Percentiles rank a stretch among this genome's conserved stretches.
Conservation (phyloP, 2,888 invertebrate species). For the Euclidia mi region DNA sequence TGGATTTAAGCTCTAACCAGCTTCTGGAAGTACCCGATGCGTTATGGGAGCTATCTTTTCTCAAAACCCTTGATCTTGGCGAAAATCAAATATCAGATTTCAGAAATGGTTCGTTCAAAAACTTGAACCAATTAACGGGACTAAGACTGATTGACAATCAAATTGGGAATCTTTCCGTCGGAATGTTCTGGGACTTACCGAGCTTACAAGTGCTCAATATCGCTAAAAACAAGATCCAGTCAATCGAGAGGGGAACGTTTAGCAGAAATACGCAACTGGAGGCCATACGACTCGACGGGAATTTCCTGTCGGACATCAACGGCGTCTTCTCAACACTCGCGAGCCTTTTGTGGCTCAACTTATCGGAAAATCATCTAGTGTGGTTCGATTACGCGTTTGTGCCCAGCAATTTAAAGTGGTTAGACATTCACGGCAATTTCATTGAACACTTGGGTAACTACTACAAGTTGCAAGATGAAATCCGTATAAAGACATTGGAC, state of each 20-base stretch:
- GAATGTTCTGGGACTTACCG: conserved; percentile 96
- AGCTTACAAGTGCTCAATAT: conserved; percentile 96
- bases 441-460: conserved; percentile 97
- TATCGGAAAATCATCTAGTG: conserved; percentile 97
- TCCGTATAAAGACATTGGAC: conserved; percentile 95
- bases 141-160: conserved; percentile 97
- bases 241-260: conserved; percentile 95
- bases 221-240: conserved; percentile 96
- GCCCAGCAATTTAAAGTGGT: conserved; percentile 96
- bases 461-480: conserved; percentile 95
- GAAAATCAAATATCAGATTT: conserved; percentile 97
- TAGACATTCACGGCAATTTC: conserved; percentile 97
- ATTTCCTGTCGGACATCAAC: conserved; percentile 96
- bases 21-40: conserved; percentile 95
- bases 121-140: conserved; percentile 96
- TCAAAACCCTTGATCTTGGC: conserved; percentile 97
- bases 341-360: conserved; percentile 96
- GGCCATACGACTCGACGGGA: conserved; percentile 96
- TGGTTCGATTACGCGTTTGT: conserved; percentile 98
- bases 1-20: conserved; percentile 97
- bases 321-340: conserved; percentile 96
- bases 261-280: conserved; percentile 95
- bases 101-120: conserved; percentile 95
- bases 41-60: conserved; percentile 94
- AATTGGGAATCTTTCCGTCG: conserved; percentile 95